These are phyloP conservation scores for Lophius piscatorius DNA, from an alignment of 2,113 vertebrate species.

Conservation along the genomic window DNA sequence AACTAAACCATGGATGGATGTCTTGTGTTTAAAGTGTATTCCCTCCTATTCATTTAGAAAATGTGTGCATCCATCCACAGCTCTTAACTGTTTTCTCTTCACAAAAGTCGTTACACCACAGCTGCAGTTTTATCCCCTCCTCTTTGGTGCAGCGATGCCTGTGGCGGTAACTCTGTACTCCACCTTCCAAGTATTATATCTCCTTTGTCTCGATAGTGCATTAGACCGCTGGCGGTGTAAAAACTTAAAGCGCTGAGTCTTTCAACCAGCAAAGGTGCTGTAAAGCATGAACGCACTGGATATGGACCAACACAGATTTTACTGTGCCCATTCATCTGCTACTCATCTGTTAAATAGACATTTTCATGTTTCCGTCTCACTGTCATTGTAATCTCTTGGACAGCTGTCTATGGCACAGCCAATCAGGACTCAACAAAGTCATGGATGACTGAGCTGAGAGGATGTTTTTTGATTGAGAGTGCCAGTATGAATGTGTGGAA, in stretches of 20 bases:
- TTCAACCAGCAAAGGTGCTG: constrained; percentile 27
- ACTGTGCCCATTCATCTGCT: constrained; percentile 17
- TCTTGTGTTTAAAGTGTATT: constrained; percentile 44
- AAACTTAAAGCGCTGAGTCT: constrained; percentile 14
- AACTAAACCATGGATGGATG: no score
- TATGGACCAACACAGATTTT: constrained; percentile 3
- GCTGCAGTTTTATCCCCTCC: constrained; percentile 21
- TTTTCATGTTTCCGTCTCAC: neutral
- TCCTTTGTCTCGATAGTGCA: constrained; percentile 51
- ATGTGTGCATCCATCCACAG: constrained; percentile 24
- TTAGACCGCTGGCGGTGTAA: constrained; percentile 28
- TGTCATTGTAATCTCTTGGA: constrained; percentile 3
- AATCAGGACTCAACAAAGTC: constrained; percentile 14
- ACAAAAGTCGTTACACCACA: constrained; percentile 33
- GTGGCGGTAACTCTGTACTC: constrained; percentile 17
- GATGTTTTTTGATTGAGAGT: constrained; percentile 25
- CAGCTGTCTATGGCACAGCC: neutral
- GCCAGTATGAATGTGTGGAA: constrained; percentile 8
- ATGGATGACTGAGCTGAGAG: constrained; percentile 15
- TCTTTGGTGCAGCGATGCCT: constrained; percentile 11
- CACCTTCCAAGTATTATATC: constrained; percentile 29
- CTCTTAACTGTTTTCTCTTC: constrained; percentile 16
- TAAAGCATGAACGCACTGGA: constrained; percentile 38
- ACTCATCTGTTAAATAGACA: constrained; percentile 19
- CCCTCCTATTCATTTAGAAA: constrained; percentile 24